Conservation (phyloP, 2,797 vertebrate species). For the Propithecus perrieri region DNA sequence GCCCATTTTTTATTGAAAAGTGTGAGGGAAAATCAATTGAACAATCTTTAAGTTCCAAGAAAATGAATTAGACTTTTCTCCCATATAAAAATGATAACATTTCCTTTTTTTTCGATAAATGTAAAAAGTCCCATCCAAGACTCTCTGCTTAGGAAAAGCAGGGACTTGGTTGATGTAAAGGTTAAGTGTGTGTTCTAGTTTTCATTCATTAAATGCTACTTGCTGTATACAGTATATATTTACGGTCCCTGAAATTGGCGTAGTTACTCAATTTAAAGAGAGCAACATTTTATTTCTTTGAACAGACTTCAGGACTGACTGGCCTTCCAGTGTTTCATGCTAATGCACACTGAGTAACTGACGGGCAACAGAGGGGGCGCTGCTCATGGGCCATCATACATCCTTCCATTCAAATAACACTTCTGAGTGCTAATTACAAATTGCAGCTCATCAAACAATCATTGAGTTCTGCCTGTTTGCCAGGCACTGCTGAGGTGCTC, state of each 20-base stretch:
- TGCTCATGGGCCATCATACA: not conserved
- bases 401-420: not conserved
- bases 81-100: not conserved
- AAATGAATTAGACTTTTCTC: conserved; percentile 36
- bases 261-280: conserved; percentile 1
- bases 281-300: not conserved
- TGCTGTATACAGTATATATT: not conserved
- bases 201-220: not conserved
- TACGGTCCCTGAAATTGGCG: not conserved
- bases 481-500: not conserved
- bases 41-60: conserved; percentile 11
- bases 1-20: not conserved
- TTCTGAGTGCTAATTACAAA: conserved; percentile 11
- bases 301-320: not conserved
- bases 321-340: not conserved
- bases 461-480: not conserved
- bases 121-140: not conserved
- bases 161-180: not conserved
- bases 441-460: not conserved
- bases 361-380: not conserved
- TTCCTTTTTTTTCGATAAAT: not conserved
- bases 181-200: not conserved
- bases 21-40: conserved; percentile 4
- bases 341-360: not conserved
- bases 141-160: not conserved